Evolutionary conservation across 2,888 invertebrate genomes (phyloP), one percentile per base, ranked within the genome.

Genomic region (Diloba caeruleocephala): DNA sequence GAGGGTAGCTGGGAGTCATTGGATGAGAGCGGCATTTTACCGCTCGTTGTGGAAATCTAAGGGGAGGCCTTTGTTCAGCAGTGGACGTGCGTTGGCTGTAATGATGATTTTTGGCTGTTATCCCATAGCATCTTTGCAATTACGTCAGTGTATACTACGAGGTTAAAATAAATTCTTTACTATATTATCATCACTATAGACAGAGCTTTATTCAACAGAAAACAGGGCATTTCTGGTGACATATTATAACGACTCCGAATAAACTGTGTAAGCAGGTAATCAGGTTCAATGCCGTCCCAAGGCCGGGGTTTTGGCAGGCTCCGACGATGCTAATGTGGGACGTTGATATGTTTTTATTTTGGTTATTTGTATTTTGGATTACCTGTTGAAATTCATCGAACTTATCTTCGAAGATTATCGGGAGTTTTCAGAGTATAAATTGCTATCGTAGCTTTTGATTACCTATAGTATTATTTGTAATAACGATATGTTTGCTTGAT

Each of bases 281-380:
- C 59, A 66, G 73, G 78, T 79, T 78, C 82, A 83, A 78, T 79
- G 77, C 50, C 74, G 65, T 31, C 23, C 5, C 74, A 74, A 80
- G 78, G 75, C 68, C 71, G 58, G 13, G 34, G 62, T 73, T 73
- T 74, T 79, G 70, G 71, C 70, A 71, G 46, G 49, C 48, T 38
- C 32, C 7, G 14, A 49, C 67, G 45, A 46, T 39, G 29, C 31
- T 50, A 36, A 56, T 60, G 49, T 56, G 48, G 53, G 33, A 57
- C 58, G 45, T 53, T 67, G 71, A 72, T 72, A 58, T 66, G 53
- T 69, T 60, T 66, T 70, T 55, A 63, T 62, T 57, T 45, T 25
- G 60, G 32, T 51, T 14, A 26, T 13, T 25, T 12, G 12, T 21
- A 44, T 36, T 62, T 7, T 9, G 14, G 46, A 13, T 33, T 38